Evolutionary conservation across 2,113 vertebrate genomes (phyloP).

Genomic region (Clarias gariepinus): DNA sequence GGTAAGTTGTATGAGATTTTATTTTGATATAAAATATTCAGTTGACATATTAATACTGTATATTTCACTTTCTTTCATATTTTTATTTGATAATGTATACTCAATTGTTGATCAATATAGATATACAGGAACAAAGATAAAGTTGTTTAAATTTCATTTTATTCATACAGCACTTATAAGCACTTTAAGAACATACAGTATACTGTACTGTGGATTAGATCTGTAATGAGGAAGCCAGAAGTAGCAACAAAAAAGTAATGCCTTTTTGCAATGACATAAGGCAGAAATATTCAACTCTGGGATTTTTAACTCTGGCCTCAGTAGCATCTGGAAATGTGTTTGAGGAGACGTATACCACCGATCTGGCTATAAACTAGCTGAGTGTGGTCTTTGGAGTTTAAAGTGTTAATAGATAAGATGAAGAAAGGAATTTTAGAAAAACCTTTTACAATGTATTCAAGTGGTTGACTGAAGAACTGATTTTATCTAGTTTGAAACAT

Average conservation of each 20-base stretch:
- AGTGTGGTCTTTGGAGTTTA: background rate
- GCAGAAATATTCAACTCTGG: background rate
- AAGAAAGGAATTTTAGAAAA: background rate
- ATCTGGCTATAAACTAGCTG: background rate
- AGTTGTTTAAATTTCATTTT: background rate
- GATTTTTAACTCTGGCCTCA: background rate
- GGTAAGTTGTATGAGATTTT: conserved; percentile 63
- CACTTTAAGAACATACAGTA: background rate
- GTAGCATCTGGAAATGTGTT: background rate
- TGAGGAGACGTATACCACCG: background rate
- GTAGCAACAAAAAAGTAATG: background rate
- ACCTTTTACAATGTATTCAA: background rate
- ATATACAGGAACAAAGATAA: background rate
- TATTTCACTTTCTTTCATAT: background rate
- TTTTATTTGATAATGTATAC: background rate
- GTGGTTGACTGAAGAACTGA: background rate
- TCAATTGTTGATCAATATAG: background rate
- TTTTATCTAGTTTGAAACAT: too few species aligned
- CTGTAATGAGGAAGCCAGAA: background rate
- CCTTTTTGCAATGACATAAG: background rate
- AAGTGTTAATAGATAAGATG: background rate
- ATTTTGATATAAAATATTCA: background rate
- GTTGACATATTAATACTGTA: background rate
- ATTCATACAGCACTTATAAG: background rate
- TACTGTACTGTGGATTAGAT: background rate